These are phyloP conservation scores for Anabas testudineus DNA, from an alignment of 2,797 vertebrate species.

Conservation along the genomic window DNA sequence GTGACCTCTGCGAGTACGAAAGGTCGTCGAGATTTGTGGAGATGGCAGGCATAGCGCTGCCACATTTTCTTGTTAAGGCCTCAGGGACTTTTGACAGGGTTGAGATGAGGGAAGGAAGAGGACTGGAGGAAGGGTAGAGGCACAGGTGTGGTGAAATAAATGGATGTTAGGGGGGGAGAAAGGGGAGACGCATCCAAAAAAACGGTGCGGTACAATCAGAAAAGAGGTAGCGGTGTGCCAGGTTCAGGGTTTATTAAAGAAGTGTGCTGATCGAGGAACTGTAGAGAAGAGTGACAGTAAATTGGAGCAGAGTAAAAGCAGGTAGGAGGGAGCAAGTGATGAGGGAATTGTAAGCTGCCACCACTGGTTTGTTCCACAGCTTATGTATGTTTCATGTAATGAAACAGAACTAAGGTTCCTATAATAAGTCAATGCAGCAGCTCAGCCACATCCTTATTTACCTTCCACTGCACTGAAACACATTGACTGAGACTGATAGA, in stretches of 20 bases:
- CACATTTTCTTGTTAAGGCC: conserved; percentile 30
- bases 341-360: conserved; percentile 63
- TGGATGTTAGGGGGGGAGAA: background rate
- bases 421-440: conserved; percentile 48
- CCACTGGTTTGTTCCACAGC: conserved; percentile 50
- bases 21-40: conserved; percentile 78
- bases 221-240: conserved; percentile 18
- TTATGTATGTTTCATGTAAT: conserved; percentile 60
- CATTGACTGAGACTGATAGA: conserved; percentile 48
- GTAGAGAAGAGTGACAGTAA: conserved; percentile 52
- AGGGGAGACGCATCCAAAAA: conserved; percentile 5
- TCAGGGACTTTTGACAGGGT: conserved; percentile 34
- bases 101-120: conserved; percentile 5
- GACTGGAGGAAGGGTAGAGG: conserved; percentile 2
- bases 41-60: conserved; percentile 49
- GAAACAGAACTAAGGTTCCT: conserved; percentile 47
- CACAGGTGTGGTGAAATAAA: conserved; percentile 14
- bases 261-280: background rate
- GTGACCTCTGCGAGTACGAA: conserved; percentile 55
- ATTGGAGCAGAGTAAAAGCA: conserved; percentile 39
- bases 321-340: conserved; percentile 16
- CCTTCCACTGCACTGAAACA: conserved; percentile 35
- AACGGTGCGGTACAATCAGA: conserved; percentile 33
- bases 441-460: conserved; percentile 54
- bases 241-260: conserved; percentile 21